Conservation (phyloP, 2,888 invertebrate genomes). For the Acrobeloides nanus region DNA sequence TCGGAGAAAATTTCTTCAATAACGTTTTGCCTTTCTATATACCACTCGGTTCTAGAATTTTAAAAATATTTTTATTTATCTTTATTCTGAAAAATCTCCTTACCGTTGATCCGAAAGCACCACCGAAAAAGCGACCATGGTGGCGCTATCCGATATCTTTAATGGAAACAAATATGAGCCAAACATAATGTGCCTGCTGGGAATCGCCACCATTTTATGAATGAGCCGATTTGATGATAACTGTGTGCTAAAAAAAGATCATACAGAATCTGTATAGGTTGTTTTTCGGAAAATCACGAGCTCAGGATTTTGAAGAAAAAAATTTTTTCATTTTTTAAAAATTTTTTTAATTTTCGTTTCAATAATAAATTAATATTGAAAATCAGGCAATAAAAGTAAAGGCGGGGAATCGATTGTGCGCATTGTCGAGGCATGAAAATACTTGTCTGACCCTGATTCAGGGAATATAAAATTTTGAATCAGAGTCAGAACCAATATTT, state of each 20-base stretch:
- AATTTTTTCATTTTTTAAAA: no score
- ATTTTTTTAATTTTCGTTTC: no score
- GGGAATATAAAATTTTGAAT: no score
- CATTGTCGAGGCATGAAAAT: no score
- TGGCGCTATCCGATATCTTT: slow-evolving; percentile 18
- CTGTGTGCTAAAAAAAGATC: slow-evolving; percentile 28
- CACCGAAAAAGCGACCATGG: slow-evolving; percentile 41
- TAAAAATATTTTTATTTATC: background rate
- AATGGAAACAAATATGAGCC: slow-evolving; percentile 39
- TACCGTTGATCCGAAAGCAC: slow-evolving; percentile 32
- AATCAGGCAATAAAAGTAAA: no score
- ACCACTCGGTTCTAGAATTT: slow-evolving; percentile 37
- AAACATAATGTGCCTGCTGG: slow-evolving; percentile 32
- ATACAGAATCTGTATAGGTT: background rate
- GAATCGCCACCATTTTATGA: slow-evolving; percentile 39
- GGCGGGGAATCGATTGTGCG: no score
- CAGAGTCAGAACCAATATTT: no score
- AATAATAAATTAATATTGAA: no score
- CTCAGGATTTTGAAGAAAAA: no score
- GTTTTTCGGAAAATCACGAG: no score
- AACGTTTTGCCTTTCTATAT: slow-evolving; percentile 35
- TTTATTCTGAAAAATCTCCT: slow-evolving; percentile 8
- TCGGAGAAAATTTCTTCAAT: slow-evolving; percentile 14
- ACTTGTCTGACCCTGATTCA: no score
- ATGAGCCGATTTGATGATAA: slow-evolving; percentile 31